These are phyloP conservation scores for Aurelia aurita DNA, from an alignment of 30 jellyfish, hydroid and myxozoan species.

Conservation along the genomic window DNA sequence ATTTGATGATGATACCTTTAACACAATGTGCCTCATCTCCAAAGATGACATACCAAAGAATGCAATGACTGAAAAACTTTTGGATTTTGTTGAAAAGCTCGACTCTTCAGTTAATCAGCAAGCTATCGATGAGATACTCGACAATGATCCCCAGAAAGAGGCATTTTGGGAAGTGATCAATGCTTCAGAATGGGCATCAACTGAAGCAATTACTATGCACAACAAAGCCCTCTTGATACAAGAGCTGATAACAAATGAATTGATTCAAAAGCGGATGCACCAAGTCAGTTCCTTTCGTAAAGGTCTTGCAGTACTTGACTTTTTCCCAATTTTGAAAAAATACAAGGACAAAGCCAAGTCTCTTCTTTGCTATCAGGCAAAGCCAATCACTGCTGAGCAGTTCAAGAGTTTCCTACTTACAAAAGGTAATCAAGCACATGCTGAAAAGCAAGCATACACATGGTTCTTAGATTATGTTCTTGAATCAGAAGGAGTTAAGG, in stretches of 20 bases:
- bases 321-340: not conserved
- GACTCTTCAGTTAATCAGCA: not conserved
- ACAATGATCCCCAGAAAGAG: not conserved
- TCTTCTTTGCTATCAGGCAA: constrained; percentile 1
- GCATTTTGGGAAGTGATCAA: not conserved
- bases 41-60: constrained; percentile 1
- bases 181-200: constrained; percentile 2
- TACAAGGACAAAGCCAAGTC: not conserved
- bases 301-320: too few relatives aligned
- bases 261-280: too few relatives aligned
- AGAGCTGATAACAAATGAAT: constrained; percentile 1
- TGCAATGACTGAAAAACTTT: constrained; percentile 2
- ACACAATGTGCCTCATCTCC: not conserved
- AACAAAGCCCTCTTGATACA: constrained; percentile 1
- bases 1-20: not conserved
- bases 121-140: not conserved
- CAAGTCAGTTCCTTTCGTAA: too few relatives aligned
- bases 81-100: not conserved
- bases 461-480: not conserved
- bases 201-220: not conserved
- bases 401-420: not conserved
- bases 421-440: not conserved
- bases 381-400: not conserved
- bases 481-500: not conserved
- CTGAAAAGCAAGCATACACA: constrained; percentile 6